Evolutionary conservation across 2,797 vertebrate genomes (phyloP).

Genomic region (Acanthiza pusilla): DNA sequence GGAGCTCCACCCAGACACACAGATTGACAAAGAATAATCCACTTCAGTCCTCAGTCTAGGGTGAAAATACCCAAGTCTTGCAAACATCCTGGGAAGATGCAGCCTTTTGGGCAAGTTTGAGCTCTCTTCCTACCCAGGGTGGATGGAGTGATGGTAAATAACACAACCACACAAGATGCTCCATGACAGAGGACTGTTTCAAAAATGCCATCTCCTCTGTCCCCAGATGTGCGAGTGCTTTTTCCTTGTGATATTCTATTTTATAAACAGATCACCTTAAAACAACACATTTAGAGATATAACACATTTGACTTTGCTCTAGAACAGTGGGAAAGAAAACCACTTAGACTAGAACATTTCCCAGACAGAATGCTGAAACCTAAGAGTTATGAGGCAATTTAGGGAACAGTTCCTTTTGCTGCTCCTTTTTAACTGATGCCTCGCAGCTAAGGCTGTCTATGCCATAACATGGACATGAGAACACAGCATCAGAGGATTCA

Average conservation of each 20-base stretch:
- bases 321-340: neutral
- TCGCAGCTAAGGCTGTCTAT: neutral
- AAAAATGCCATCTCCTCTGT: neutral
- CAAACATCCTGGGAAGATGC: neutral
- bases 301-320: neutral
- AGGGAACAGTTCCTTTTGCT: neutral
- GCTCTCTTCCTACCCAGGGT: neutral
- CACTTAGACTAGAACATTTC: neutral
- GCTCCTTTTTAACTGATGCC: neutral
- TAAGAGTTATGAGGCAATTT: neutral
- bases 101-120: neutral
- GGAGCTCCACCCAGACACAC: neutral
- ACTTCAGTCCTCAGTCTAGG: neutral
- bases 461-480: neutral
- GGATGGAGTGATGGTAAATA: neutral
- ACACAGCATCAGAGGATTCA: neutral
- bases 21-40: neutral
- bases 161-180: neutral
- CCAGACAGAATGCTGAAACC: neutral
- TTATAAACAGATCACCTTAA: neutral
- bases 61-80: neutral
- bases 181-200: rapidly evolving
- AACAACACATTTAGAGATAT: neutral
- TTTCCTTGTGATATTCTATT: neutral
- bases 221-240: neutral